Base-by-base conservation (phyloP, 1,140 invertebrate genomes). In the Ladona fulva region DNA sequence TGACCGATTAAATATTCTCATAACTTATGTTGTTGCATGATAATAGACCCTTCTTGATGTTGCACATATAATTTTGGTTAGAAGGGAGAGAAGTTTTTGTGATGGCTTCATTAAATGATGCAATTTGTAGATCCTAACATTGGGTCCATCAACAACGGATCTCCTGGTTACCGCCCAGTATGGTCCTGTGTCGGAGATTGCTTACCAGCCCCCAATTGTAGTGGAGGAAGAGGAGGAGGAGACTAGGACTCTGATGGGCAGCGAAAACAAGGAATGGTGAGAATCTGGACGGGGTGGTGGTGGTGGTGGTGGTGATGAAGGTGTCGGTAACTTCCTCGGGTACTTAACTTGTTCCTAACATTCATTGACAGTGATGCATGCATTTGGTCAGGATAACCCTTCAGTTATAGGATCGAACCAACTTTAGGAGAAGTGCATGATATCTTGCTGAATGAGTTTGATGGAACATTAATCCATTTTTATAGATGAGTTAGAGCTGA, bases 91-190 rank as follows among this genome's bases (percentile, higher is more conserved):
- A n/a, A n/a, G n/a, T n/a, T n/a, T n/a, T n/a, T n/a, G n/a, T n/a
- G n/a, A n/a, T n/a, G n/a, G n/a, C n/a, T n/a, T n/a, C n/a, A n/a
- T n/a, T n/a, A n/a, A n/a, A n/a, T n/a, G n/a, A n/a, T n/a, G n/a
- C n/a, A n/a, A 24, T 77, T 78, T 78, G 7, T 80, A 84, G 83
- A 83, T 83, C 66, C 77, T 83, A 76, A 83, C 85, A 74, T 82
- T 88, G 76, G 91, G 91, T 85, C 90, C 90, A 44, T 91, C 90
- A n/a, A 91, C 90, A n/a, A 90, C 91, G 86, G 87, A 90, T 25
- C 84, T 91, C 77, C 90, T 92, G 44, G 87, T 89, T 3, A 79
- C 81, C n/a, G 90, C 90, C 25, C 90, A 91, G 84, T 91, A 92
- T 84, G 90, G 89, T 74, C 90, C 90, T 0, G 89, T 91, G 7